These are phyloP conservation scores for Zoanthus solanderi DNA, from an alignment of 92 coral and sea anemone species.

Conservation along the genomic window DNA sequence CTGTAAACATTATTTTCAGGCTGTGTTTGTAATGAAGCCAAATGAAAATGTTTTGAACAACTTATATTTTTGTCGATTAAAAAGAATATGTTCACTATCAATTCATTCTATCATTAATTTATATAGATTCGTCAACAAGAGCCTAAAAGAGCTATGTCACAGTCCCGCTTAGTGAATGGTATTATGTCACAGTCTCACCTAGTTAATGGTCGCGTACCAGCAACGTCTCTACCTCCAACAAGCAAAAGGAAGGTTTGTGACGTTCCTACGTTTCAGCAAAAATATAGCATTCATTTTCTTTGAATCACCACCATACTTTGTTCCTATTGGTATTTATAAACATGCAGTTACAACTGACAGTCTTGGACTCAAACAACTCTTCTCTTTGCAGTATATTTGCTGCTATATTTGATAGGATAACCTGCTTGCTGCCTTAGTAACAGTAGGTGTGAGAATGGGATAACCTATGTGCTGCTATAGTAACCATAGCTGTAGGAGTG, in stretches of 20 bases:
- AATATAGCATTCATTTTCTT: background rate
- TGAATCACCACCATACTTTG: background rate
- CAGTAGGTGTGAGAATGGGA: background rate
- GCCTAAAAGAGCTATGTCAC: background rate
- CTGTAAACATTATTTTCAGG: too few relatives aligned
- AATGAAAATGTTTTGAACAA: too few relatives aligned
- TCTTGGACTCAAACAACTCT: too few relatives aligned
- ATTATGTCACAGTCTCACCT: background rate
- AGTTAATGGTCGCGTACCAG: constrained; percentile 26
- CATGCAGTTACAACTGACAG: too few relatives aligned
- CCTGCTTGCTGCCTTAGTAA: too few relatives aligned
- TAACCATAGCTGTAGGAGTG: background rate
- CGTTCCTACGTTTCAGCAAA: background rate
- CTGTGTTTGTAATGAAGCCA: too few relatives aligned
- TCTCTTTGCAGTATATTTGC: too few relatives aligned
- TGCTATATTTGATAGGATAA: too few relatives aligned
- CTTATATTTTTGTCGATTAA: too few relatives aligned
- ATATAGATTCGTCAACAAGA: constrained; percentile 1
- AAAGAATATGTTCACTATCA: background rate
- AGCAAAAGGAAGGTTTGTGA: constrained; percentile 27
- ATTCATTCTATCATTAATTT: background rate
- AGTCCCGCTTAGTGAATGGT: constrained; percentile 22
- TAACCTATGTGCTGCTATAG: background rate
- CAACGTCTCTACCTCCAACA: constrained; percentile 22
- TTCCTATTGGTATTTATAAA: too few relatives aligned